phyloP scores from a whole-genome alignment of 2,797 vertebrate genomes.

The Picus viridis region DNA sequence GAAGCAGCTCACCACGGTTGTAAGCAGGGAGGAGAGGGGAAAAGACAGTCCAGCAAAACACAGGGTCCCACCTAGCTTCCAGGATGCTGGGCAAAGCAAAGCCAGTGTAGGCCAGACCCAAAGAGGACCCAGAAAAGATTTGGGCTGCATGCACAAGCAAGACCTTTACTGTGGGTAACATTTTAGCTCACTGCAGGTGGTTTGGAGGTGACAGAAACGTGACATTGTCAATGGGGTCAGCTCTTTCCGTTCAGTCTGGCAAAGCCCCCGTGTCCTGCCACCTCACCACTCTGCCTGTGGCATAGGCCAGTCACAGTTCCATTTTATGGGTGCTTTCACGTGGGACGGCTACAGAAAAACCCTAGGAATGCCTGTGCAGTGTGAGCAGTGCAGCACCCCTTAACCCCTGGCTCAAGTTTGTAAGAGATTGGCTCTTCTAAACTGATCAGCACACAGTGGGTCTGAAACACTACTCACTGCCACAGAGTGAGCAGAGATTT shows the following conservation, averaged over 20 bases:
- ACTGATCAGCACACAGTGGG: neutral
- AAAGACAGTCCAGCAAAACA: neutral
- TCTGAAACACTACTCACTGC: neutral
- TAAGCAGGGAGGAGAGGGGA: neutral
- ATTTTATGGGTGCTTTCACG: neutral
- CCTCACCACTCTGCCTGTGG: neutral
- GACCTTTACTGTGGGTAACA: neutral
- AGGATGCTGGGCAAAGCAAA: neutral
- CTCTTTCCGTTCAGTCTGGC: neutral
- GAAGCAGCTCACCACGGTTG: conserved; percentile 27
- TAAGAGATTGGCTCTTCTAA: neutral
- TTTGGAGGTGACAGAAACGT: neutral
- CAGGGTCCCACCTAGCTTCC: neutral
- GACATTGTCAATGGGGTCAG: neutral
- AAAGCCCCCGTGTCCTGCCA: neutral
- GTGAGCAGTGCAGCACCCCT: neutral
- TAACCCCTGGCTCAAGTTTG: neutral
- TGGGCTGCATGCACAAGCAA: neutral
- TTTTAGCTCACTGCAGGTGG: rapidly evolving
- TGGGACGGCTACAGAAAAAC: neutral
- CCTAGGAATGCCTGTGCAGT: neutral
- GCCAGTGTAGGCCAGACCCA: rapidly evolving
- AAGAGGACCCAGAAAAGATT: neutral
- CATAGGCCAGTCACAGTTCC: neutral
- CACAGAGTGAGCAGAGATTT: neutral